These are phyloP conservation scores for Pachycephus smyrnensis DNA, from an alignment of 2,888 invertebrate species.

Conservation along the genomic window DNA sequence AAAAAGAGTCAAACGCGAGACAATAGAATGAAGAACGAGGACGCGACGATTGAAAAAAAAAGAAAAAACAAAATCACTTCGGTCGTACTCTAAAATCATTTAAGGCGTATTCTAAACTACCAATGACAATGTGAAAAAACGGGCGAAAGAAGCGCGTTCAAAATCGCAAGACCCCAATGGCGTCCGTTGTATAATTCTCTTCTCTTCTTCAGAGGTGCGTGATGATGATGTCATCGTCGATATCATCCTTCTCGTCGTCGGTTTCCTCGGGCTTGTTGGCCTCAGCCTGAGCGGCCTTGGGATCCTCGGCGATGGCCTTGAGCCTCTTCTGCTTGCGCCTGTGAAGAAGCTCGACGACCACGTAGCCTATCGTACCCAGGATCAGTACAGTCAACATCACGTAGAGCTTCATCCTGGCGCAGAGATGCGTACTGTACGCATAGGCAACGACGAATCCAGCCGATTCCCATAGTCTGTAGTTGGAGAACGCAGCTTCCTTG, in stretches of 20 bases:
- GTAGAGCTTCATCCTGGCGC: slow-evolving; percentile 87
- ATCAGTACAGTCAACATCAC: slow-evolving; percentile 83
- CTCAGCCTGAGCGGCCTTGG: slow-evolving; percentile 76
- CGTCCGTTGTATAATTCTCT: background rate
- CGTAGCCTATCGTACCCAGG: slow-evolving; percentile 81
- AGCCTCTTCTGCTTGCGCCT: slow-evolving; percentile 81
- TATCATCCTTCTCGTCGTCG: slow-evolving; percentile 88
- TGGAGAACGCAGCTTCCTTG: slow-evolving; percentile 93
- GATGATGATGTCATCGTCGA: slow-evolving; percentile 89
- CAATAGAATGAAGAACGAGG: background rate
- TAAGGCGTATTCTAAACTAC: slow-evolving; percentile 7
- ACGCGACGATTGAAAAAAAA: background rate
- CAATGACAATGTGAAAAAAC: slow-evolving; percentile 5
- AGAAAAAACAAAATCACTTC: slow-evolving; percentile 10
- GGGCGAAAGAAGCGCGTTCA: slow-evolving; percentile 12
- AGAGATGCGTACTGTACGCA: slow-evolving; percentile 88
- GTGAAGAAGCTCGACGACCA: slow-evolving; percentile 84
- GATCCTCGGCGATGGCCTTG: slow-evolving; percentile 79
- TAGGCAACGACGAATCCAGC: slow-evolving; percentile 91
- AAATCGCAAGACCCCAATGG: background rate
- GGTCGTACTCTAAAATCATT: slow-evolving; percentile 16
- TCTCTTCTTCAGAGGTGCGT: slow-evolving; percentile 77
- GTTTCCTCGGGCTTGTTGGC: slow-evolving; percentile 78
- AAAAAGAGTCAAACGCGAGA: too few species aligned
- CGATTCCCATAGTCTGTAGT: slow-evolving; percentile 91